Percentiles rank a stretch among this genome's conserved stretches.
Evolutionary conservation across 2,113 vertebrate species (phyloP).

Genomic region (Apodemus sylvaticus): DNA sequence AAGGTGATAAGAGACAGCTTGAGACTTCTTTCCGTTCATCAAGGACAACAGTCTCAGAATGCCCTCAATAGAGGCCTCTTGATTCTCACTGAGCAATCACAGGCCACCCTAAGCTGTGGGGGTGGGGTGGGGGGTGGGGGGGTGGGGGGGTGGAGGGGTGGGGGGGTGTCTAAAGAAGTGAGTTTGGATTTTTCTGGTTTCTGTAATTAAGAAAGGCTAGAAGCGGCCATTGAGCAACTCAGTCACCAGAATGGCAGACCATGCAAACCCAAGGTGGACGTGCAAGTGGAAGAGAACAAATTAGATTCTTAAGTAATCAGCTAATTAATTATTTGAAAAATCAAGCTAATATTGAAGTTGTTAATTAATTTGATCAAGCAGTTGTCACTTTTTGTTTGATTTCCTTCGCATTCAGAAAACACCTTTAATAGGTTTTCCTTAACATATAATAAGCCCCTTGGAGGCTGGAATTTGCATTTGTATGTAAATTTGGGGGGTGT

Average conservation of each 20-base stretch:
- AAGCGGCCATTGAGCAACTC: neutral
- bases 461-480: neutral
- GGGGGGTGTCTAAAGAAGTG: neutral
- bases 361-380: neutral
- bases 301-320: neutral
- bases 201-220: neutral
- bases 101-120: neutral
- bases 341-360: neutral
- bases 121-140: too few relatives aligned
- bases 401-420: conserved; percentile 2
- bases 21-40: neutral
- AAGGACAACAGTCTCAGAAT: neutral
- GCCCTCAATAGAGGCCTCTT: neutral
- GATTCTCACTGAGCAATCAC: neutral
- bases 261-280: neutral
- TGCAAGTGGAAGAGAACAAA: neutral
- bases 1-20: neutral
- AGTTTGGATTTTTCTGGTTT: conserved; percentile 7
- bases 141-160: too few relatives aligned
- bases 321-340: neutral
- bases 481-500: neutral
- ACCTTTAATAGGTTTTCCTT: conserved; percentile 11
- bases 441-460: neutral
- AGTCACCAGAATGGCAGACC: neutral
- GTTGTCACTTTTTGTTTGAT: conserved; percentile 4